Percentiles rank a stretch among this genome's conserved stretches.
Evolutionary conservation across 1,140 invertebrate species (phyloP).

Genomic region (Tetramorium alpestre): DNA sequence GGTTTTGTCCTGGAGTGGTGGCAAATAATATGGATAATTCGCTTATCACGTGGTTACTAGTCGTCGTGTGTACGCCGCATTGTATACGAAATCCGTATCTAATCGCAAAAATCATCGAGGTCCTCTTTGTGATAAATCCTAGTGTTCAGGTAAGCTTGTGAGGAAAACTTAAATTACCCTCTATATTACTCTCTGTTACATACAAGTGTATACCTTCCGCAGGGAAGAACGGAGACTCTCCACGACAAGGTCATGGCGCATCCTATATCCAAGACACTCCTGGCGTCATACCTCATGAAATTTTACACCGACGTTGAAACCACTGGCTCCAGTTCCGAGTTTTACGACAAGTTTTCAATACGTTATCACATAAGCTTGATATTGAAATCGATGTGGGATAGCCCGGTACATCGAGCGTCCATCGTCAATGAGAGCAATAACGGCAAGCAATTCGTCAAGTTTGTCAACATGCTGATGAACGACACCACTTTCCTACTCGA

Average conservation of each 20-base stretch:
- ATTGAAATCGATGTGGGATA: slow-evolving; percentile 95
- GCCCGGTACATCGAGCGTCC: slow-evolving; percentile 88
- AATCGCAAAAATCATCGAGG: slow-evolving; percentile 97
- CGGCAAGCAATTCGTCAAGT: slow-evolving; percentile 98
- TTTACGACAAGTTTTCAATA: slow-evolving; percentile 99
- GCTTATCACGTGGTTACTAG: slow-evolving; percentile 94
- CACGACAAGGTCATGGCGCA: slow-evolving; percentile 92
- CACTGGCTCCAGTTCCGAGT: slow-evolving; percentile 98
- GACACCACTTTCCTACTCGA: slow-evolving; percentile 99
- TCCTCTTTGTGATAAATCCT: slow-evolving; percentile 96
- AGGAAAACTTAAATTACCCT: background rate
- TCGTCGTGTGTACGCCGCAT: slow-evolving; percentile 95
- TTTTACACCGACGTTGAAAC: slow-evolving; percentile 99
- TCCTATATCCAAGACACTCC: slow-evolving; percentile 92
- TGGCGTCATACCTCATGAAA: slow-evolving; percentile 97
- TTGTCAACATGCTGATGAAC: slow-evolving; percentile 99
- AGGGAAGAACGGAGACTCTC: slow-evolving; percentile 87
- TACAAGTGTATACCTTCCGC: slow-evolving; percentile 55
- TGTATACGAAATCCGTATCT: slow-evolving; percentile 98
- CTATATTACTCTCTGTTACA: background rate
- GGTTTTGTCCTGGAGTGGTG: slow-evolving; percentile 92
- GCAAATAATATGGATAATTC: slow-evolving; percentile 92
- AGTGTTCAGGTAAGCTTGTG: slow-evolving; percentile 88
- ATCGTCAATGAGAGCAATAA: slow-evolving; percentile 94
- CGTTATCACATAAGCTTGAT: slow-evolving; percentile 99